Percentiles rank a stretch among this genome's conserved stretches.
These are phyloP conservation scores for Tachina grossa DNA, from an alignment of 2,888 invertebrate genomes.

Conservation along the genomic window DNA sequence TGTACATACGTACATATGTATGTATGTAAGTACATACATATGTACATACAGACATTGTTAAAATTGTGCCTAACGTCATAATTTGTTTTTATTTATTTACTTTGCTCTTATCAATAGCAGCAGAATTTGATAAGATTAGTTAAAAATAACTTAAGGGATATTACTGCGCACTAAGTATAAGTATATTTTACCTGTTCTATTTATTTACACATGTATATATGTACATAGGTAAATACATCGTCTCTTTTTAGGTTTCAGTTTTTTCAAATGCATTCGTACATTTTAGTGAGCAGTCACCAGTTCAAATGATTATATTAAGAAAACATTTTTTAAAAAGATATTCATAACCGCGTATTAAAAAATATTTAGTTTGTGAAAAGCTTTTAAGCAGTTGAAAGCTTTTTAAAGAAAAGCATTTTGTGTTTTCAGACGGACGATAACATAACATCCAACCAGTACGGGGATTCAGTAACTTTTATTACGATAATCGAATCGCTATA, in stretches of 20 bases:
- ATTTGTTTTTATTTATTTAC: slow-evolving; percentile 13
- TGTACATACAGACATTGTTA: not conserved
- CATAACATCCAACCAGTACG: no score
- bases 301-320: slow-evolving; percentile 18
- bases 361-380: no score
- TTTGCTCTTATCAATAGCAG: slow-evolving; percentile 1
- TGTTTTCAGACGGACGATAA: no score
- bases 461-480: no score
- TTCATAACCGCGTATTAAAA: no score
- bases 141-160: slow-evolving; percentile 3
- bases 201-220: not conserved
- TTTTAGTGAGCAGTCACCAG: slow-evolving; percentile 37
- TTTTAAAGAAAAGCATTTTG: no score
- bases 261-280: slow-evolving; percentile 3
- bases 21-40: not conserved
- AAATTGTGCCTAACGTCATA: slow-evolving; percentile 37
- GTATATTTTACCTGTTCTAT: not conserved
- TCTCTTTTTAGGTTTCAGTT: slow-evolving; percentile 12
- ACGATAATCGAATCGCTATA: no score
- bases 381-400: no score
- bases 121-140: slow-evolving; percentile 51
- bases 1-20: not conserved
- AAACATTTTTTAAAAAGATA: not conserved
- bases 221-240: no score
- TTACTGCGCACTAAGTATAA: slow-evolving; percentile 49